phyloP scores from a whole-genome alignment of 2,797 vertebrate genomes.

The Dendrocincla tyrannina region DNA sequence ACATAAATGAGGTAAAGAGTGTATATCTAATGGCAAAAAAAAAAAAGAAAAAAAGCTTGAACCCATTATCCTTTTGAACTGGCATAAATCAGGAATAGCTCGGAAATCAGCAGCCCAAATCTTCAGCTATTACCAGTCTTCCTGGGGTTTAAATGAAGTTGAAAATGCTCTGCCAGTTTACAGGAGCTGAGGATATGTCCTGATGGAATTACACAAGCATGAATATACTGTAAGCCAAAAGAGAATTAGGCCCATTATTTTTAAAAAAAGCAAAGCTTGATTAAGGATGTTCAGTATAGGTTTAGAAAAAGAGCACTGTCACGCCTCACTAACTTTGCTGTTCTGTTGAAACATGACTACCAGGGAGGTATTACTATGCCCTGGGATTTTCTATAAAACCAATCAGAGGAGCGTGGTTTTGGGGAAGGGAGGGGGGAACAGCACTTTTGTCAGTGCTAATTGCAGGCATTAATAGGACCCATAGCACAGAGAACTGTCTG shows the following conservation, averaged over 20 bases:
- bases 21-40: background rate
- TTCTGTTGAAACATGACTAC: conserved; percentile 50
- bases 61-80: background rate
- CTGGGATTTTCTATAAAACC: conserved; percentile 20
- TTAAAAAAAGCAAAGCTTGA: conserved; percentile 66
- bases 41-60: background rate
- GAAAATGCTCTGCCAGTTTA: background rate
- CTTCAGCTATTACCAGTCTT: conserved; percentile 8
- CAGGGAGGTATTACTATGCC: background rate
- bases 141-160: background rate
- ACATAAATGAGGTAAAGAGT: background rate
- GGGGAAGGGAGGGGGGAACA: background rate
- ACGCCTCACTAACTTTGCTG: conserved; percentile 38
- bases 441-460: conserved; percentile 29
- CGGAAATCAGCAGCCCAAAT: conserved; percentile 6
- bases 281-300: conserved; percentile 56
- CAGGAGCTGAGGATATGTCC: background rate
- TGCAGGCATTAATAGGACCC: conserved; percentile 16
- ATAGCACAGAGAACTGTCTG: background rate
- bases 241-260: conserved; percentile 66
- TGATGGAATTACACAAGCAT: conserved; percentile 46
- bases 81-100: conserved; percentile 4
- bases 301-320: conserved; percentile 41
- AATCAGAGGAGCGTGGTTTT: background rate
- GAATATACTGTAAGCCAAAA: conserved; percentile 34